Evolutionary conservation across 64 coral and sea anemone genomes (phyloP), one percentile per base, ranked within the genome.

Genomic region (Pocillopora verrucosa): DNA sequence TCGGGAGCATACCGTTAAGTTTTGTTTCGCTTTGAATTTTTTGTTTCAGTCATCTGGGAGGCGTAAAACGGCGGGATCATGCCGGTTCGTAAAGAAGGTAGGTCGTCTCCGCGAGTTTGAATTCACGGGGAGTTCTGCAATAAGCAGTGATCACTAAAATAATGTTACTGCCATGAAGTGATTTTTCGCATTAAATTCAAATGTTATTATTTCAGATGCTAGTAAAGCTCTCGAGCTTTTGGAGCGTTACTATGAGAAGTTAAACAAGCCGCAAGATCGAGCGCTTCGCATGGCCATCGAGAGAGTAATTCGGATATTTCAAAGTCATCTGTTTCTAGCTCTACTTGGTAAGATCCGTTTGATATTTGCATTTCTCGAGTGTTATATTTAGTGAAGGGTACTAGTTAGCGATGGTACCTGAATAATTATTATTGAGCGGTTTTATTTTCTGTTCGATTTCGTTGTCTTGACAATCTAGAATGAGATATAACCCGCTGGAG

Each of bases 251-350:
- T 94, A 95, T 11, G 94, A 95, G 75, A 91, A 91, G 89, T 93
- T 99, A 64, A 95, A 86, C 56, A 99, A 99, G 65, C 97, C 97
- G 0, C 97, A 99, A 37, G 97, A 99, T 86, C 88, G 89, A 38
- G 97, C 97, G 13, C 81, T 99, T 10, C 83, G 97, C 24, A 90
- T 86, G 1, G 97, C 97, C 10, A 99, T 99, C 59, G 97, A 99
- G 80, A 91, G 97, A 87, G 97, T 99, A 34, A 99, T 99, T 89
- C 88, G 97, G 61, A 99, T 99, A 86, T 98, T 98, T 84, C 88
- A 98, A 76, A 98, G 96, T 95, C 93, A 91, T 26, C 90, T 98
- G 60, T 98, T 98, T 51, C 69, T 95, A 57, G 94, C 96, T 58
- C 91, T 98, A 59, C 73, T 98, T 62, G 96, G 96, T 98, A 90